phyloP scores from a whole-genome alignment of 2,113 vertebrate species.

The Pristiophorus japonicus region DNA sequence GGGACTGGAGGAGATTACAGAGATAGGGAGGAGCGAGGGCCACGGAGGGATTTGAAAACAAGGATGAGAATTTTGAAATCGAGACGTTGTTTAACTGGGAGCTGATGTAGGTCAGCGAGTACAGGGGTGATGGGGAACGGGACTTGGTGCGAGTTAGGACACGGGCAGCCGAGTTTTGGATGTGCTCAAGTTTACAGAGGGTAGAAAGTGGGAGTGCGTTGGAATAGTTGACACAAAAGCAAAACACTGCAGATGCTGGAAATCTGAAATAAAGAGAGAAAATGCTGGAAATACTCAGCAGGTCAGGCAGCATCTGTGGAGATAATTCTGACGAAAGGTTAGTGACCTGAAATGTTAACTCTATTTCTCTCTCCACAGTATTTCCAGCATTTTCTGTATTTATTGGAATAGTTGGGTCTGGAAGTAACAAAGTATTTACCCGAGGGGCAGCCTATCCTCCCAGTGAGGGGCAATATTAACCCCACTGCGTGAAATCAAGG shows the following conservation, averaged over 20 bases:
- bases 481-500: background rate
- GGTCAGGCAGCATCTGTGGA: no score
- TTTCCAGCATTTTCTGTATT: no score
- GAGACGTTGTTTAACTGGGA: background rate
- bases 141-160: background rate
- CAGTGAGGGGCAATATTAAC: background rate
- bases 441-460: background rate
- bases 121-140: no score
- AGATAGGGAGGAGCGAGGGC: no score
- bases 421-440: background rate
- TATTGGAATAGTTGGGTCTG: background rate
- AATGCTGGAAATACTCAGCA: no score
- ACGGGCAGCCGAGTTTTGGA: background rate
- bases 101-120: no score
- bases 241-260: no score
- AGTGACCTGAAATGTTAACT: no score
- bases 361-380: no score
- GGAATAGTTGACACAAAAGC: background rate
- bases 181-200: background rate
- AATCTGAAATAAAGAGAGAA: no score
- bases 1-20: background rate
- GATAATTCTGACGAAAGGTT: no score
- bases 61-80: background rate
- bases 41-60: background rate
- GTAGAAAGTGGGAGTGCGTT: background rate